Conservation (phyloP, 2,797 vertebrate genomes). For the Chanos chanos region DNA sequence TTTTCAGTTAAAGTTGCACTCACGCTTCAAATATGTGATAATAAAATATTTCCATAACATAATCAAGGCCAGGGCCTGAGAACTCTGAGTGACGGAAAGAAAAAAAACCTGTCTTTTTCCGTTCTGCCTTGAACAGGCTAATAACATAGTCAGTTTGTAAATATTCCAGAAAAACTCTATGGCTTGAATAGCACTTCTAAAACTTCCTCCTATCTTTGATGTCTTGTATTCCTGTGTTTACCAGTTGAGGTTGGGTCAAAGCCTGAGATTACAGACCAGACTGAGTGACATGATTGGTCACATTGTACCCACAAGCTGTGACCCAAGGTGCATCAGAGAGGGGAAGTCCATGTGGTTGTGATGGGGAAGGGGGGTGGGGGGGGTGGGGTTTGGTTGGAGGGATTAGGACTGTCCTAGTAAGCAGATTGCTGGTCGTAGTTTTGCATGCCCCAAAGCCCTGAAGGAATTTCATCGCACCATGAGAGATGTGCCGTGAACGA, state of each 20-base stretch:
- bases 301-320: conserved; percentile 48
- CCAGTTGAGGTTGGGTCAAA: conserved; percentile 25
- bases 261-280: too few relatives aligned
- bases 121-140: too few relatives aligned
- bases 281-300: conserved; percentile 5
- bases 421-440: conserved; percentile 53
- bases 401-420: conserved; percentile 64
- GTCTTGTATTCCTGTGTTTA: too few relatives aligned
- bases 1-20: conserved; percentile 40
- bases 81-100: conserved; percentile 35
- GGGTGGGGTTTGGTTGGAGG: conserved; percentile 24
- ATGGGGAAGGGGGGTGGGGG: too few relatives aligned
- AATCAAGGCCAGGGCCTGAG: conserved; percentile 36
- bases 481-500: conserved; percentile 53
- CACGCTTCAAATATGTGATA: conserved; percentile 41
- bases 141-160: too few relatives aligned
- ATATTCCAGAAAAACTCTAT: too few relatives aligned
- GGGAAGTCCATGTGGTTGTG: too few relatives aligned
- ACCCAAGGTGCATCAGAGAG: conserved; percentile 44
- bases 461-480: conserved; percentile 61
- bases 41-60: conserved; percentile 40
- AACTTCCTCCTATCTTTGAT: too few relatives aligned
- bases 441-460: conserved; percentile 58
- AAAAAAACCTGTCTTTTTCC: too few relatives aligned
- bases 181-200: too few relatives aligned